These are phyloP conservation scores for Phocoena sinus DNA, from an alignment of 2,113 vertebrate species.

Conservation along the genomic window DNA sequence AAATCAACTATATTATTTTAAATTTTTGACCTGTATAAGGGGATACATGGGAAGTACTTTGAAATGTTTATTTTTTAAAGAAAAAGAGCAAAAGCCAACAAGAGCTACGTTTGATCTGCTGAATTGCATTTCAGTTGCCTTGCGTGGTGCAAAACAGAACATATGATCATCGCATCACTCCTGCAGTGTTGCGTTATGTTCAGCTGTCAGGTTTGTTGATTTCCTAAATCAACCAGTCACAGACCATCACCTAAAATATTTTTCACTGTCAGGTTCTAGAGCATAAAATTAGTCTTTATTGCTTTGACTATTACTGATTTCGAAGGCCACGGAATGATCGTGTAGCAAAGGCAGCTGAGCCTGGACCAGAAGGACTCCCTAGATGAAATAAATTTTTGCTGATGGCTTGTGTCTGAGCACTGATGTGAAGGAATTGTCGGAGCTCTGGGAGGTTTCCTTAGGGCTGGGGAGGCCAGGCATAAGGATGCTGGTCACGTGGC, in stretches of 20 bases:
- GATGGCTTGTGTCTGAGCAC: slow-evolving; percentile 9
- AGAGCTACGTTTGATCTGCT: background rate
- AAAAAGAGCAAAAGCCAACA: background rate
- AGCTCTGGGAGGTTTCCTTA: background rate
- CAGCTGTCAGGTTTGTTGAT: background rate
- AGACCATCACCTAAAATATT: slow-evolving; percentile 47
- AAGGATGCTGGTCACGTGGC: background rate
- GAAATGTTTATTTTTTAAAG: slow-evolving; percentile 13
- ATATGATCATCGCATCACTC: background rate
- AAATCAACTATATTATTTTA: background rate
- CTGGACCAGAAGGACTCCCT: background rate
- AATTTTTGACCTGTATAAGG: slow-evolving; percentile 14
- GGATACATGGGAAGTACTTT: background rate
- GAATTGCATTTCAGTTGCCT: background rate
- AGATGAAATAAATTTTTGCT: slow-evolving; percentile 23
- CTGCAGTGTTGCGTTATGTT: background rate
- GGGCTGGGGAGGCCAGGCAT: background rate
- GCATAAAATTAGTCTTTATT: slow-evolving; percentile 53
- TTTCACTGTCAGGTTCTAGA: slow-evolving; percentile 59
- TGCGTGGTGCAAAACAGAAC: background rate
- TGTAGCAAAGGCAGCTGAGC: background rate
- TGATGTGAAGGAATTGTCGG: background rate
- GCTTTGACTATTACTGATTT: slow-evolving; percentile 42
- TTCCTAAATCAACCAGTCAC: slow-evolving; percentile 53
- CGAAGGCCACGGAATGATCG: background rate